A percentile compares a stretch with the other conserved stretches of the same genome.
Conservation (phyloP, 2,888 invertebrate genomes). For the Lymantria dispar region DNA sequence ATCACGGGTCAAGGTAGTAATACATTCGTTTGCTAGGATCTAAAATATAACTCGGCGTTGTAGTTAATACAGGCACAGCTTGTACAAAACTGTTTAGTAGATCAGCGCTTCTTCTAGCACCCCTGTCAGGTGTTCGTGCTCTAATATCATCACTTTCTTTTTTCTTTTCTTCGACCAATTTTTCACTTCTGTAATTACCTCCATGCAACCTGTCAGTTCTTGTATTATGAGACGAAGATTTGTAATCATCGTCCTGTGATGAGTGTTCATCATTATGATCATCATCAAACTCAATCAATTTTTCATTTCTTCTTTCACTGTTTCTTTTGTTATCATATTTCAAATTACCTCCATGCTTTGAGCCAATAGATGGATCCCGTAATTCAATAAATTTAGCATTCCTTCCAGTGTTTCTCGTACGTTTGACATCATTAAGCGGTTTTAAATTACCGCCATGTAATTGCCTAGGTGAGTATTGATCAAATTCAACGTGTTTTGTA, state of each 20-base stretch:
- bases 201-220: constrained; percentile 57
- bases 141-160: constrained; percentile 22
- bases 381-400: constrained; percentile 52
- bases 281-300: constrained; percentile 57
- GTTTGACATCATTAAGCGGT: constrained; percentile 33
- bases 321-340: constrained; percentile 36
- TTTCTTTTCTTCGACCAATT: constrained; percentile 39
- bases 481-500: constrained; percentile 44
- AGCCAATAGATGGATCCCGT: constrained; percentile 25
- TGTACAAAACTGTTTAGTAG: constrained; percentile 63
- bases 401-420: constrained; percentile 34
- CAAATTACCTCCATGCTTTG: constrained; percentile 57
- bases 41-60: constrained; percentile 65
- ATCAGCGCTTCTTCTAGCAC: constrained; percentile 50
- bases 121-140: constrained; percentile 30
- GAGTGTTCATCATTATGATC: constrained; percentile 38
- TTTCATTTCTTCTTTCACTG: constrained; percentile 43
- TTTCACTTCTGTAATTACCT: constrained; percentile 70
- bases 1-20: constrained; percentile 64
- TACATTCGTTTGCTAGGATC: constrained; percentile 79
- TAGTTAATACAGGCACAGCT: constrained; percentile 63
- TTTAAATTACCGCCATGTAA: constrained; percentile 47
- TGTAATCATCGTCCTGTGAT: constrained; percentile 38
- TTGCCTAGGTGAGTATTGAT: constrained; percentile 30
- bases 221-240: constrained; percentile 34